Conservation (phyloP, 2,888 invertebrate species). For the Anorthoa munda region DNA sequence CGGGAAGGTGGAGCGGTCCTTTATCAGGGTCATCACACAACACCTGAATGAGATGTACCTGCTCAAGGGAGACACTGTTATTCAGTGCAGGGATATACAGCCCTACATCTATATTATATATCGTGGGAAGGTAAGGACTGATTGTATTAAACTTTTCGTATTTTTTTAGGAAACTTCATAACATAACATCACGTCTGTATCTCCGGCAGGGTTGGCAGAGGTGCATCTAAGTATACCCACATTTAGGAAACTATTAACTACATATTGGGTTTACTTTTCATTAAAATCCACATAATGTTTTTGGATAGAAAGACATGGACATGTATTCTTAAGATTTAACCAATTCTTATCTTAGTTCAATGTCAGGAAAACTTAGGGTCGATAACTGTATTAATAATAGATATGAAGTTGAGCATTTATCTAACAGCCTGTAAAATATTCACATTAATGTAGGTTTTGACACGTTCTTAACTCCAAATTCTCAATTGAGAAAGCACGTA, state of each 20-base stretch:
- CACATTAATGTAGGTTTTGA: too few relatives aligned
- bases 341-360: too few relatives aligned
- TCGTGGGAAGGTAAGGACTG: conserved; percentile 84
- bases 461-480: background rate
- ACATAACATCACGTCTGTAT: conserved; percentile 81
- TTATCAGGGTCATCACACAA: conserved; percentile 89
- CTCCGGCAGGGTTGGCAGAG: conserved; percentile 79
- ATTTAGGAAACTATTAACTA: too few relatives aligned
- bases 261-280: background rate
- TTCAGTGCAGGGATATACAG: conserved; percentile 87
- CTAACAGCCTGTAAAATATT: too few relatives aligned
- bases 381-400: too few relatives aligned
- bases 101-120: conserved; percentile 88
- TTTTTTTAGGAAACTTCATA: background rate
- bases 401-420: too few relatives aligned
- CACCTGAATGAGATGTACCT: conserved; percentile 89
- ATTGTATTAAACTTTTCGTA: background rate
- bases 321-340: too few relatives aligned
- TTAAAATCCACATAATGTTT: background rate
- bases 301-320: too few relatives aligned
- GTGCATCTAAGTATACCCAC: too few relatives aligned
- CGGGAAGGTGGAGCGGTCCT: conserved; percentile 88
- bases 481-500: background rate
- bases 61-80: conserved; percentile 86
- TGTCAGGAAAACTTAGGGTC: too few relatives aligned